These are phyloP conservation scores for Clamator glandarius DNA, from an alignment of 2,797 vertebrate genomes.

Conservation along the genomic window DNA sequence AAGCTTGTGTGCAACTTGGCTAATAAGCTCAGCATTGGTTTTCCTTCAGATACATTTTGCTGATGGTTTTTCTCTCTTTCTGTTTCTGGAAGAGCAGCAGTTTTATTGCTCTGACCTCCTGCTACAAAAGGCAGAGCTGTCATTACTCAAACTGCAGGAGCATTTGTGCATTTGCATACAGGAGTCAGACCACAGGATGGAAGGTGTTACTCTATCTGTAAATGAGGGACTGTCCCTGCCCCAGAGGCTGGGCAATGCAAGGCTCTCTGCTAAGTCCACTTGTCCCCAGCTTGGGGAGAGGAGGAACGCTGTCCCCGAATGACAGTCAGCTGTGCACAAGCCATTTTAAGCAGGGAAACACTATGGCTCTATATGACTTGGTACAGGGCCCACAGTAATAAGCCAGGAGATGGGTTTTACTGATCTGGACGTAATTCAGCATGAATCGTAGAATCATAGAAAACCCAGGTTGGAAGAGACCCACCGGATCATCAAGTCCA, in stretches of 20 bases:
- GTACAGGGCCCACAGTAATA: neutral
- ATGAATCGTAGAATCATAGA: too few relatives aligned
- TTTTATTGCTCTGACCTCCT: neutral
- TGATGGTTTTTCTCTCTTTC: neutral
- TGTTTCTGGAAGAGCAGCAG: neutral
- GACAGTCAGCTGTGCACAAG: neutral
- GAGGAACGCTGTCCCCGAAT: neutral
- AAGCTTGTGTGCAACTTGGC: neutral
- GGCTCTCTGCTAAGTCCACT: accelerated
- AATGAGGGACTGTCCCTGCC: neutral
- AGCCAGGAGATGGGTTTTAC: constrained; percentile 3
- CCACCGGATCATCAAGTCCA: too few relatives aligned
- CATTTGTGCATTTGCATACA: neutral
- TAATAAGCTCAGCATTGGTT: neutral
- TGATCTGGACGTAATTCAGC: constrained; percentile 17
- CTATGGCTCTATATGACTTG: neutral
- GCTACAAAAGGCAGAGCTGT: neutral
- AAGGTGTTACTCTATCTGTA: neutral
- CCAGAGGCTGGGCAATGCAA: neutral
- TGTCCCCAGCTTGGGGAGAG: neutral
- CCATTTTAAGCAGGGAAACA: neutral
- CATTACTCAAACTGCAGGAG: neutral
- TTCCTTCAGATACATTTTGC: neutral
- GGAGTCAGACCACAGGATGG: neutral
- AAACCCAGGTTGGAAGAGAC: too few relatives aligned